Percentiles rank a stretch among this genome's conserved stretches.
These are phyloP conservation scores for Amblyopsis rosae DNA, from an alignment of 2,113 vertebrate genomes.

Conservation along the genomic window DNA sequence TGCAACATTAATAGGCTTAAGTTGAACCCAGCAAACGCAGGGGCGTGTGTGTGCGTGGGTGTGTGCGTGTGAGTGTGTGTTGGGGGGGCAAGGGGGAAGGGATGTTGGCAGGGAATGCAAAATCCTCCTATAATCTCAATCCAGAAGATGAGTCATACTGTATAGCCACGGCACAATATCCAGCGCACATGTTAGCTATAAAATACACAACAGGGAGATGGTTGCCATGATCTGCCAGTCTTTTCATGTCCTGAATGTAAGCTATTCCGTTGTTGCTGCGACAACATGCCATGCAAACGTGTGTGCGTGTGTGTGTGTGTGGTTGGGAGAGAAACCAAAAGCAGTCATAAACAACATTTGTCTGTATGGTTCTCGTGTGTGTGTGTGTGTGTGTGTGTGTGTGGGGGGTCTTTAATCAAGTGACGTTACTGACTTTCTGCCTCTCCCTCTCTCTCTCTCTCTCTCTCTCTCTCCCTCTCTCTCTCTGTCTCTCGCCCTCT, in stretches of 20 bases:
- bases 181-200: too few species aligned
- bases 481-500: conserved; percentile 23
- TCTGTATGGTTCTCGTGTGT: neutral
- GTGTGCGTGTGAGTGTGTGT: too few species aligned
- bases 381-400: neutral
- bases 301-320: conserved; percentile 2
- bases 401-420: conserved; percentile 12
- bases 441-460: conserved; percentile 6
- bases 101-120: too few species aligned
- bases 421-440: conserved; percentile 15
- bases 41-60: neutral
- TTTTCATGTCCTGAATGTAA: too few species aligned
- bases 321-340: neutral
- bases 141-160: too few species aligned
- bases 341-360: neutral
- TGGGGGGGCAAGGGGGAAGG: too few species aligned
- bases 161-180: too few species aligned
- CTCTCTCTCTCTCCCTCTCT: conserved; percentile 16
- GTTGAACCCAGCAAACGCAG: conserved; percentile 36
- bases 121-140: too few species aligned
- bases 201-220: too few species aligned
- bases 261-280: too few species aligned
- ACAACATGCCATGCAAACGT: neutral
- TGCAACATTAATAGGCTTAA: conserved; percentile 58
- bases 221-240: too few species aligned